Evolutionary conservation across 2,888 invertebrate genomes (phyloP), one percentile per base, ranked within the genome.

Genomic region (Machimus rusticus): DNA sequence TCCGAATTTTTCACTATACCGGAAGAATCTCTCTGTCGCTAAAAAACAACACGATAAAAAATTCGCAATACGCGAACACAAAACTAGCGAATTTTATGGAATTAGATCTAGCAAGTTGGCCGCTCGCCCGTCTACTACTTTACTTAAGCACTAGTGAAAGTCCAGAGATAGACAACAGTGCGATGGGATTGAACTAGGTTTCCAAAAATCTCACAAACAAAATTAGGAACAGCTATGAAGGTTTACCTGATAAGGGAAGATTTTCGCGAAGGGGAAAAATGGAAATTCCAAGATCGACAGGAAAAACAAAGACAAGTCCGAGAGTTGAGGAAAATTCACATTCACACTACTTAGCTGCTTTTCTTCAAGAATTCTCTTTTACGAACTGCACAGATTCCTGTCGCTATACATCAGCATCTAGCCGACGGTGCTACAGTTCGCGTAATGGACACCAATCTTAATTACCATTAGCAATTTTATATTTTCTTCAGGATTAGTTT

Each of bases 261-360:
- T n/a, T 82, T 34, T 39, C 16, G 23, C 12, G 46, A 37, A n/a
- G 82, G 82, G 82, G 19, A 57, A 76, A 82, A 82, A 82, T 82
- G 82, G 82, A 82, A 82, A 82, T 66, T 82, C 66, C 82, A 82
- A 57, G 37, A 57, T 57, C 43, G 51, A 51, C 66, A 66, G 66
- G 82, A 82, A 82, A 46, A 82, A 82, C 66, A 82, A 82, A 82
- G 82, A 19, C 66, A 37, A 57, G 19, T 66, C 66, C 51, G 34
- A 82, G 57, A 46, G 34, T n/a, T 66, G 57, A 37, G 34, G 82
- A 82, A 66, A 82, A 82, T 82, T 82, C 82, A 82, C 82, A 57
- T 66, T 57, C 39, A 82, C 51, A 66, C 66, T 39, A 37, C 34
- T 66, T 57, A 28, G 31, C 37, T 37, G 19, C n/a, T 16, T 37